phyloP scores from a whole-genome alignment of 2,888 invertebrate species.

The Phaonia tiefii region DNA sequence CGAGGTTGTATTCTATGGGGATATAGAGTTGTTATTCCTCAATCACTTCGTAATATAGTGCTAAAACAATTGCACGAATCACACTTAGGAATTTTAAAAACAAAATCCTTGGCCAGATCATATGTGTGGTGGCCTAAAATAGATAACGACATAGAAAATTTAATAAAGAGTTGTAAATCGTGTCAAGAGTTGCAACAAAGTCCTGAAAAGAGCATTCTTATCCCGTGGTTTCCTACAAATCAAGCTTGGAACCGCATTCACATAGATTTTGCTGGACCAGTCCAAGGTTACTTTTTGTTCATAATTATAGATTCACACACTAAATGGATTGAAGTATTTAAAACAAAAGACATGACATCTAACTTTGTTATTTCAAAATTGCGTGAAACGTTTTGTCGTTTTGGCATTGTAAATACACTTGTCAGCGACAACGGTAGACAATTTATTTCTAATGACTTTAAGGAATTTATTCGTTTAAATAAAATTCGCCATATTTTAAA shows the following conservation, averaged over 20 bases:
- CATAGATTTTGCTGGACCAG: constrained; percentile 60
- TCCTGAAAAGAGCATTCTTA: too few relatives aligned
- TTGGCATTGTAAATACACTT: too few relatives aligned
- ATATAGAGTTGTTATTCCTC: constrained; percentile 27
- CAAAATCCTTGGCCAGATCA: constrained; percentile 49
- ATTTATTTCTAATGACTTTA: too few relatives aligned
- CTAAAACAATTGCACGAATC: constrained; percentile 27
- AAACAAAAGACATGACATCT: constrained; percentile 61
- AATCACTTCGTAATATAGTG: not conserved
- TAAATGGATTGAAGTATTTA: constrained; percentile 65
- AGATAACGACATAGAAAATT: too few relatives aligned
- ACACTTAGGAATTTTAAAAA: constrained; percentile 18
- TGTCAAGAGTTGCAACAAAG: too few relatives aligned
- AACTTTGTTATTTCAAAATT: constrained; percentile 50
- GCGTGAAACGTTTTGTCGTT: too few relatives aligned
- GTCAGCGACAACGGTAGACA: constrained; percentile 48
- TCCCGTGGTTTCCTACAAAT: too few relatives aligned
- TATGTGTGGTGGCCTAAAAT: constrained; percentile 62
- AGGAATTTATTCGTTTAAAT: too few relatives aligned
- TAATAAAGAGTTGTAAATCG: constrained; percentile 48
- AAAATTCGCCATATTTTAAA: constrained; percentile 28
- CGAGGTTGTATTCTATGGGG: constrained; percentile 54
- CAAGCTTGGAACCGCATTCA: constrained; percentile 58
- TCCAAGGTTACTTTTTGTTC: constrained; percentile 47
- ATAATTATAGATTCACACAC: constrained; percentile 53